Evolutionary conservation across 2,888 invertebrate species (phyloP), one percentile per base, ranked within the genome.

Genomic region (Saturnia japonica): DNA sequence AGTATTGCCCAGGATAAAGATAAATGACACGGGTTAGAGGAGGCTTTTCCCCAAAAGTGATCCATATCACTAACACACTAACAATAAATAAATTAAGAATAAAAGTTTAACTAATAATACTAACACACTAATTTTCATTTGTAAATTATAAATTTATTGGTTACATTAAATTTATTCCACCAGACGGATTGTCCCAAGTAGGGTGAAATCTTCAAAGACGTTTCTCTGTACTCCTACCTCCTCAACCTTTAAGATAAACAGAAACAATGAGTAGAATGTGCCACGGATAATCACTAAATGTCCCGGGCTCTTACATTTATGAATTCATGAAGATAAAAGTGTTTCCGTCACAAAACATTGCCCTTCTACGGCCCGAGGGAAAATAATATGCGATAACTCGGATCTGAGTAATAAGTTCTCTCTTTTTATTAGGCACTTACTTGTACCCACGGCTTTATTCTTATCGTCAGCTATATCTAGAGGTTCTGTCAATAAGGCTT

Each of bases 241-340:
- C n/a, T n/a, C n/a, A n/a, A 34, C 19, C 16, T 19, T 47, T 19
- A n/a, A 16, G 16, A n/a, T 4, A n/a, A n/a, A 47, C n/a, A 47
- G 19, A 47, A 47, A 47, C 7, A 19, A 1, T 47, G 19, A 47
- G 47, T 47, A 47, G 19, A 47, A 47, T 47, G 19, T 7, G 19
- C 7, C 54, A 22, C 22, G 22, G 9, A 54, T 11, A 6, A 54
- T 54, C 51, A 57, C 57, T 57, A 25, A 28, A 14, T 9, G 6
- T 4, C 28, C 14, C 57, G 28, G 57, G 16, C 25, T 25, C 22
- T 12, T 14, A 28, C 28, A 60, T 60, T 28, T 28, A 60, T 28
- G 28, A 60, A 60, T 60, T 60, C 57, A 60, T 60, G 28, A 28
- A 60, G 14, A 60, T 60, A 60, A 25, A 60, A 60, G 57, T 60